Evolutionary conservation across 2,113 vertebrate species (phyloP), one percentile per base, ranked within the genome.

Genomic region (Corythaixoides concolor): DNA sequence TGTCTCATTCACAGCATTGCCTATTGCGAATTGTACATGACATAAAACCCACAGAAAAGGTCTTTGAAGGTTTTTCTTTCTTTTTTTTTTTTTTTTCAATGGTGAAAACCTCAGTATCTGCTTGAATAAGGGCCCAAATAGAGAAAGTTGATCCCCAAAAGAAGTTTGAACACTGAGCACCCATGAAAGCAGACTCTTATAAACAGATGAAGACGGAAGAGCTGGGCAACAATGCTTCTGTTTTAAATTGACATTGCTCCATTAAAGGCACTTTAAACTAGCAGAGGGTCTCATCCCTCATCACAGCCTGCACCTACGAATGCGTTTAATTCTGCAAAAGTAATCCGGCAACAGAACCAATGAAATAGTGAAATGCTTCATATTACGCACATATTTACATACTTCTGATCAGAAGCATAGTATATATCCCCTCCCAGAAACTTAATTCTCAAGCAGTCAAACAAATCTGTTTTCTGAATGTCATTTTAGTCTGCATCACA

Each of bases 1-100:
- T 84, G 52, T 90, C 90, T 93, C 83, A 79, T 94, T 96, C 69
- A 56, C 49, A 84, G 37, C 47, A 77, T 41, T 91, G 41, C 50
- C 50, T 72, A 43, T 89, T 85, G 85, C 0, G 8, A 79, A 78
- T 72, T 53, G 62, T 39, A 85, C n/a, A 14, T 14, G 62, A 82
- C 47, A 58, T 9, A 78, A 92, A 88, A 76, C 9, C 24, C 49
- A 56, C 28, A 50, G 50, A 66, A 89, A 92, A 53, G 18, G 21
- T 6, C 22, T 84, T 75, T 68, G 56, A 77, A 88, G 52, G 39
- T 81, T 9, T 11, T 37, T 47, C 11, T 39, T 39, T 39, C 8
- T 39, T 39, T 43, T 17, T 45, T 11, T 13, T 35, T 43, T 43
- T 43, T 53, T 58, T 27, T 26, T 20, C 5, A 63, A 43, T 8